Base-by-base conservation (phyloP, 2,888 invertebrate genomes). In the Tachystola acroxantha region DNA sequence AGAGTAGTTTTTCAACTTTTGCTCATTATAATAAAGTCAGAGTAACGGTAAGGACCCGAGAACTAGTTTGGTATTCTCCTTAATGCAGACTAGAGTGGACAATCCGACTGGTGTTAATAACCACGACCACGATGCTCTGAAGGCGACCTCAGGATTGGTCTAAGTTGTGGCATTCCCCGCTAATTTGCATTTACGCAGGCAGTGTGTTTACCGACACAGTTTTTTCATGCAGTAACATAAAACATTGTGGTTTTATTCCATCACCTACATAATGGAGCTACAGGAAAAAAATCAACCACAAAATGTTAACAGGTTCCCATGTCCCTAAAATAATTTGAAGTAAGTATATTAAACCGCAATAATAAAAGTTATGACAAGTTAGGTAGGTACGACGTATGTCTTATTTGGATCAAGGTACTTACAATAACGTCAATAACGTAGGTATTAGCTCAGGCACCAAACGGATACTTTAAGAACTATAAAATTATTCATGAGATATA, bases 21-120 rank as follows among this genome's bases (percentile, higher is more conserved):
- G 13, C 22, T 32, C 11, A 33, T 13, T 22, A 33, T 25, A 25
- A 33, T 26, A 25, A 7, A 10, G 14, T 25, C 5, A 24, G 9
- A 24, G n/a, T 33, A 32, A 38, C 37, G 27, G 34, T 37, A 34
- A 33, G 37, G 33, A 33, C 20, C 26, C 20, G 25, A 35, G 28
- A 24, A 36, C 31, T 37, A 30, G 33, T 30, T 37, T 14, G 10
- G 43, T 55, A 51, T 55, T 44, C 53, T 36, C 53, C 50, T 55
- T 55, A 55, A 55, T 20, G 16, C 9, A 14, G 31, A 31, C 19
- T 24, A 19, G 32, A 36, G 28, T 16, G 39, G 33, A 37, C 11
- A 36, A 25, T 29, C 28, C 34, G 29, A 33, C 24, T 2, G 11
- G n/a, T 7, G 27, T 22, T 24, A 27, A 13, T 20, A 10, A 25